A percentile compares a stretch with the other conserved stretches of the same genome.
These are phyloP conservation scores for Euborellia annulipes DNA, from an alignment of 1,140 invertebrate species.

Conservation along the genomic window DNA sequence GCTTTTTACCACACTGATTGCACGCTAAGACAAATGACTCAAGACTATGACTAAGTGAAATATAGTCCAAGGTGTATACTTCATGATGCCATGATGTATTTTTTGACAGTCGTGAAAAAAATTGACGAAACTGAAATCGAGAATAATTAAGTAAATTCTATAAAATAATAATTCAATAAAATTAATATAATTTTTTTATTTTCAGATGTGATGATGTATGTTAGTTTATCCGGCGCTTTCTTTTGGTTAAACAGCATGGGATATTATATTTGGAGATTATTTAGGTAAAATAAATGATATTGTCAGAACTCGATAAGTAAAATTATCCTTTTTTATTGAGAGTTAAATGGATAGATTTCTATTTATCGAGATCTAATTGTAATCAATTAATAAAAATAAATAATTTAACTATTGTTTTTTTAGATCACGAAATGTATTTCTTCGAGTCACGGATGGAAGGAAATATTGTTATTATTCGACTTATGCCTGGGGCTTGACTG, in stretches of 20 bases:
- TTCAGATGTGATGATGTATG: slow-evolving; percentile 55
- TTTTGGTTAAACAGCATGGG: slow-evolving; percentile 72
- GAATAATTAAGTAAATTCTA: too few relatives aligned
- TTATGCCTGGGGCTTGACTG: slow-evolving; percentile 59
- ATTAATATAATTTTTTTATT: slow-evolving; percentile 20
- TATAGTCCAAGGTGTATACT: too few relatives aligned
- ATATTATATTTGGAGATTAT: slow-evolving; percentile 74
- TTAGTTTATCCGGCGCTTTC: slow-evolving; percentile 57
- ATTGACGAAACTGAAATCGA: slow-evolving; percentile 3
- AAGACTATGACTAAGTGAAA: too few relatives aligned
- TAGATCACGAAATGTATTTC: slow-evolving; percentile 63
- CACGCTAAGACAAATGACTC: too few relatives aligned
- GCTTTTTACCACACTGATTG: too few relatives aligned
- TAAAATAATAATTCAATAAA: neutral
- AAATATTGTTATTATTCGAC: slow-evolving; percentile 74
- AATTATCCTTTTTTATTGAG: slow-evolving; percentile 8
- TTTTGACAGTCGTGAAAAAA: slow-evolving; percentile 5
- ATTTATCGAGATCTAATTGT: neutral
- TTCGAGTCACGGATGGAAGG: slow-evolving; percentile 60
- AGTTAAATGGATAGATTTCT: neutral
- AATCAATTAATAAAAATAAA: slow-evolving; percentile 5
- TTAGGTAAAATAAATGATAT: slow-evolving; percentile 32
- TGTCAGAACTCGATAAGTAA: neutral
- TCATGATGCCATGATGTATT: too few relatives aligned
- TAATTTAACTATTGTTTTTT: slow-evolving; percentile 13